Conservation (phyloP, 2,888 invertebrate genomes). For the Andrena flavipes region DNA sequence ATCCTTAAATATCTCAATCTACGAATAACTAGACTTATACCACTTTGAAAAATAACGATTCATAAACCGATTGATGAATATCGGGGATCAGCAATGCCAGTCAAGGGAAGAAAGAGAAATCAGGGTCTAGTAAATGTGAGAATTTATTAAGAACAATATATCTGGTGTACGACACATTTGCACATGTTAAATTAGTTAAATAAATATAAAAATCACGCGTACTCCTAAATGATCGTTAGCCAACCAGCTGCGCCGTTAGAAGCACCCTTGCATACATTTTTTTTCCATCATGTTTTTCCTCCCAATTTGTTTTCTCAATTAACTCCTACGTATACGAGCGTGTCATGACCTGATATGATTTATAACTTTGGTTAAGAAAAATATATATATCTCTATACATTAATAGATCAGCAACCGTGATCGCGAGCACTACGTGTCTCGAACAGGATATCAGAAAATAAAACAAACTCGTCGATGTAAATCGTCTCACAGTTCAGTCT, state of each 20-base stretch:
- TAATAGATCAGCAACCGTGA: constrained; percentile 29
- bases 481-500: constrained; percentile 67
- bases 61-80: not conserved
- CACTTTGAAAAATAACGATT: too few species aligned
- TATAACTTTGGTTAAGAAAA: constrained; percentile 78
- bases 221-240: constrained; percentile 64
- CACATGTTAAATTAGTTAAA: constrained; percentile 72
- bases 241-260: constrained; percentile 64
- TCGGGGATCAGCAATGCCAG: not conserved
- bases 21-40: too few species aligned
- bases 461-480: constrained; percentile 54
- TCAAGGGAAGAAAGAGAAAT: not conserved
- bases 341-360: constrained; percentile 58
- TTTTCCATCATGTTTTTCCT: constrained; percentile 12
- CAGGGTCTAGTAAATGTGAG: constrained; percentile 68
- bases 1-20: too few species aligned
- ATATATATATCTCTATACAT: constrained; percentile 59
- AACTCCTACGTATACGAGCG: constrained; percentile 43
- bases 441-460: constrained; percentile 61
- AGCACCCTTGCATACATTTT: constrained; percentile 32
- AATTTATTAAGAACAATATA: constrained; percentile 75
- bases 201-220: constrained; percentile 74
- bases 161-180: constrained; percentile 59
- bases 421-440: constrained; percentile 18
- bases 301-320: constrained; percentile 18